Conservation (phyloP, 2,797 vertebrate genomes). For the Sphenodon punctatus region DNA sequence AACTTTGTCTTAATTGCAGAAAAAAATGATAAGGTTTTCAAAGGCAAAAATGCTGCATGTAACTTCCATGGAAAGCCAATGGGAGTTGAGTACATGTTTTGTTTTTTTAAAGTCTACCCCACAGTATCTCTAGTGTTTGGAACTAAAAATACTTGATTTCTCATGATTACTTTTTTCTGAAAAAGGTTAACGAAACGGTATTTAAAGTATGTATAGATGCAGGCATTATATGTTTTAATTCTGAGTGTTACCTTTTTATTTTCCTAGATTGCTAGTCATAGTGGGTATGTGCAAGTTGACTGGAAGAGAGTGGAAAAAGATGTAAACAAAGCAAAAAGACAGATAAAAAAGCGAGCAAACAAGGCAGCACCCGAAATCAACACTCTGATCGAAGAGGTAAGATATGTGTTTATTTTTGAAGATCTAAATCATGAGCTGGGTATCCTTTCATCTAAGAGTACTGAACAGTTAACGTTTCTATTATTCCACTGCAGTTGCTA, state of each 20-base stretch:
- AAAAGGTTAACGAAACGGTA: neutral
- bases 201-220: neutral
- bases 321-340: conserved; percentile 96
- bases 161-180: no score
- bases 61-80: neutral
- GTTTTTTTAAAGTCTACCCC: neutral
- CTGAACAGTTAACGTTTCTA: neutral
- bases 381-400: conserved; percentile 93
- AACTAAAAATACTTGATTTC: no score
- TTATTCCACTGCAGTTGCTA: neutral
- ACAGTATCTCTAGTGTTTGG: no score
- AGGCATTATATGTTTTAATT: neutral
- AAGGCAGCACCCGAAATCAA: conserved; percentile 92
- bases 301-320: conserved; percentile 99
- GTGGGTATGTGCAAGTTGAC: conserved; percentile 94
- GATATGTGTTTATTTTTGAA: neutral
- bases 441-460: neutral
- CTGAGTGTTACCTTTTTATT: conserved; percentile 6
- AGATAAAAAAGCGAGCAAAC: conserved; percentile 90
- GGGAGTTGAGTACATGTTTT: neutral
- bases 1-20: neutral
- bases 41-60: neutral
- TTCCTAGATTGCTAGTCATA: conserved; percentile 92
- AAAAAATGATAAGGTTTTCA: neutral
- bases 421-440: neutral